Base-by-base conservation (phyloP, 2,888 invertebrate genomes). In the Lycocerus yunnanus region DNA sequence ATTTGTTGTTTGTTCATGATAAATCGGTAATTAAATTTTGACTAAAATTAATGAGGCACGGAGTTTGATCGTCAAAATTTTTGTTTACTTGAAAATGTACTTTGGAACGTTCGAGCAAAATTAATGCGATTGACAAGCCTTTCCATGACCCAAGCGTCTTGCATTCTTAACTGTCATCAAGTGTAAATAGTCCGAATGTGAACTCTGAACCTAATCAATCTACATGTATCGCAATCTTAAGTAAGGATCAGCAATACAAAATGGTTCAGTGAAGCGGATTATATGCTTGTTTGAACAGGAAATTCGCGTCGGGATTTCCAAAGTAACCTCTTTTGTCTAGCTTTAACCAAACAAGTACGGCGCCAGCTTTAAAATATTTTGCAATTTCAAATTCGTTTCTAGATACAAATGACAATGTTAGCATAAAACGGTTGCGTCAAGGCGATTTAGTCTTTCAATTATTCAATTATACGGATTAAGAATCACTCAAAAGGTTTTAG, bases 191-290 rank as follows among this genome's bases (percentile, higher is more conserved):
- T 63, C 61, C 18, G 20, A 63, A 68, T 72, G 67, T 68, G 72
- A 72, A 72, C 72, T 72, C 72, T 68, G 72, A 72, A 72, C 72
- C 72, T 72, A 72, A 72, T 72, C 72, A 72, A 72, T 72, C 72
- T 68, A 60, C 68, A 68, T 66, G 71, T 66, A 71, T 43, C 71
- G 65, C 71, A 65, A 71, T 71, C 71, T 71, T 66, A 58, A 71
- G 58, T 58, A 59, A 66, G 66, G 66, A 71, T 71, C 71, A 71
- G 59, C 66, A 63, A 20, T 63, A 63, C 61, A 63, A 66, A 71
- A 71, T 71, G 65, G 71, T 71, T 71, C 71, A 71, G 58, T 66
- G 71, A 66, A 66, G 71, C 71, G 71, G 24, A 71, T 71, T 71
- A 71, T 71, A 71, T 58, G 71, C 65, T 66, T 66, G 16, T 59